phyloP scores from a whole-genome alignment of 2,113 vertebrate genomes.

The Pteruthius melanotis region DNA sequence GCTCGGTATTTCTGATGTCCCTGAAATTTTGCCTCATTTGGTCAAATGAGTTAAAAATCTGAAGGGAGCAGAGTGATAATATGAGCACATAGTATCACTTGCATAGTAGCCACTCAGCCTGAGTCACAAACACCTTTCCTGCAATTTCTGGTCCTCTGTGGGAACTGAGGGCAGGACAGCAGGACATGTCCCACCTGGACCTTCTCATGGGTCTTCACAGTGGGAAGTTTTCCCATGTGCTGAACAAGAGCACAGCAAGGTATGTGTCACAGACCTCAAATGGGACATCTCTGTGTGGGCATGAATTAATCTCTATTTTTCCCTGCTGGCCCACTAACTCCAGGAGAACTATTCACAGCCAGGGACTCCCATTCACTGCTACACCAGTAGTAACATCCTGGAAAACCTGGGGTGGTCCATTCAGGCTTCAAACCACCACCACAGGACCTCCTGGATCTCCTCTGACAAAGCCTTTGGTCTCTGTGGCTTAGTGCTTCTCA shows the following conservation, averaged over 20 bases:
- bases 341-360: not conserved
- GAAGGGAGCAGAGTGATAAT: not conserved
- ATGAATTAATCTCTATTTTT: not conserved
- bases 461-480: not conserved
- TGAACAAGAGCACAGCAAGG: not conserved
- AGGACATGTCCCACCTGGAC: not conserved
- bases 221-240: not conserved
- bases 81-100: not conserved
- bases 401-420: not conserved
- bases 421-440: not conserved
- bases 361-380: not conserved
- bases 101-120: not conserved
- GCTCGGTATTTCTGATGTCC: not conserved
- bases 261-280: not conserved
- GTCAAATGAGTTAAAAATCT: not conserved
- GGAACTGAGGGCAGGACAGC: not conserved
- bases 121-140: not conserved
- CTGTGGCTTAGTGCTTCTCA: not conserved
- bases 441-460: not conserved
- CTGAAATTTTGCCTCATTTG: not conserved
- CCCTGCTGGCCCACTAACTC: not conserved
- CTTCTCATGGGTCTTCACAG: fast-evolving
- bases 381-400: not conserved
- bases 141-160: not conserved
- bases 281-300: not conserved